Conservation (phyloP, 2,797 vertebrate species). For the Pelodytes ibericus region DNA sequence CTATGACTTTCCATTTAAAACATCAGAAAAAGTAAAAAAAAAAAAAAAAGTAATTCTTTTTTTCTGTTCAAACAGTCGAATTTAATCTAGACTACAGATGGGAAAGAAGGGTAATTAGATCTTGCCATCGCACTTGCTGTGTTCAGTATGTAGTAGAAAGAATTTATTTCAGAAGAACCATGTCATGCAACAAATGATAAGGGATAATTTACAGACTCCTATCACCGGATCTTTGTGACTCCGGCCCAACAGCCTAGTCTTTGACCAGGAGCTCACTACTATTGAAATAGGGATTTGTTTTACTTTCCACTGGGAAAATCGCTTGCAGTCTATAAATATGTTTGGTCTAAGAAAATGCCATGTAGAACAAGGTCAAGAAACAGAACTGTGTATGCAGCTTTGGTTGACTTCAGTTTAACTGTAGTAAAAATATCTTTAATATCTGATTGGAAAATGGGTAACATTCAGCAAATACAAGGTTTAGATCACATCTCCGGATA, state of each 20-base stretch:
- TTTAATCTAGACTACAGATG: constrained; percentile 32
- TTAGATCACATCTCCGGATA: no score
- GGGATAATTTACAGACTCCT: constrained; percentile 37
- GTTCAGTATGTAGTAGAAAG: constrained; percentile 16
- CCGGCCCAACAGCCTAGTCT: constrained; percentile 28
- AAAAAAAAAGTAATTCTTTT: constrained; percentile 27
- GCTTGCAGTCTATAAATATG: constrained; percentile 45
- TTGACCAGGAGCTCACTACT: constrained; percentile 27
- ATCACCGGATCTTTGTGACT: constrained; percentile 40
- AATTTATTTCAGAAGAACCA: constrained; percentile 47
- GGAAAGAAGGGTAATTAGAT: constrained; percentile 26
- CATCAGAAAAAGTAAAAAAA: constrained; percentile 31
- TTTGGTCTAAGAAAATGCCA: constrained; percentile 38
- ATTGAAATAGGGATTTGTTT: constrained; percentile 49
- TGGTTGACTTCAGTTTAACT: no score
- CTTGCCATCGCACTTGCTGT: constrained; percentile 22
- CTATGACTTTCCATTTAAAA: constrained; percentile 18
- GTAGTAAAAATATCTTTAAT: no score
- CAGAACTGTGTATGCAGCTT: constrained; percentile 30
- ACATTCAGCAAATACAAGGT: no score
- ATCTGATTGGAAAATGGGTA: no score
- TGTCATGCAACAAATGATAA: constrained; percentile 37
- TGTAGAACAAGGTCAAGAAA: constrained; percentile 24
- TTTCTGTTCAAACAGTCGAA: constrained; percentile 20
- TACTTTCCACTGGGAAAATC: constrained; percentile 44